These are phyloP conservation scores for Pseudolaguvia tuberculata DNA, from an alignment of 2,113 vertebrate genomes.

Conservation along the genomic window DNA sequence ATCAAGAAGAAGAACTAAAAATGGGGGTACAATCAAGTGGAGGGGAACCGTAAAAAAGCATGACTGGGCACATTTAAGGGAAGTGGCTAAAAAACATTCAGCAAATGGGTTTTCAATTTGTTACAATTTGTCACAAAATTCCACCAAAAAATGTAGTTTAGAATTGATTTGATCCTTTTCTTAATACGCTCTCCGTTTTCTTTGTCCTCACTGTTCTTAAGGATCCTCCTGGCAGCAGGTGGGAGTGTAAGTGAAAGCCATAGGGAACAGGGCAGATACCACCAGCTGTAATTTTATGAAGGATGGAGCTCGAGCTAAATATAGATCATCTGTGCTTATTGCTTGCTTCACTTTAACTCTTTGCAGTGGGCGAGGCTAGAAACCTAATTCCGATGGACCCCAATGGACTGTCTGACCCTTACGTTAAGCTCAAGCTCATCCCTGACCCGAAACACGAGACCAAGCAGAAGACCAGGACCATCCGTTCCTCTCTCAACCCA, in stretches of 20 bases:
- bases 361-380: conserved; percentile 83
- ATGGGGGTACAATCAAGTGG: too few relatives aligned
- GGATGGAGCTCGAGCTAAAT: too few relatives aligned
- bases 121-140: neutral
- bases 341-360: conserved; percentile 41
- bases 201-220: neutral
- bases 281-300: neutral
- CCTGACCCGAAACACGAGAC: conserved; percentile 96
- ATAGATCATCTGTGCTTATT: neutral
- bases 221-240: neutral
- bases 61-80: too few relatives aligned
- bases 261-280: neutral
- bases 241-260: neutral
- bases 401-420: conserved; percentile 92
- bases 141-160: neutral
- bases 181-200: too few relatives aligned
- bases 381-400: conserved; percentile 98
- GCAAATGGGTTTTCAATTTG: too few relatives aligned
- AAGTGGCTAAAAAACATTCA: too few relatives aligned
- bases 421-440: conserved; percentile 95
- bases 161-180: neutral
- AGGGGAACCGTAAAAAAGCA: too few relatives aligned
- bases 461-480: conserved; percentile 96
- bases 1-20: too few relatives aligned
- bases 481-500: conserved; percentile 89